These are phyloP conservation scores for Caprella mutica DNA, from an alignment of 2,888 invertebrate species.

Conservation along the genomic window DNA sequence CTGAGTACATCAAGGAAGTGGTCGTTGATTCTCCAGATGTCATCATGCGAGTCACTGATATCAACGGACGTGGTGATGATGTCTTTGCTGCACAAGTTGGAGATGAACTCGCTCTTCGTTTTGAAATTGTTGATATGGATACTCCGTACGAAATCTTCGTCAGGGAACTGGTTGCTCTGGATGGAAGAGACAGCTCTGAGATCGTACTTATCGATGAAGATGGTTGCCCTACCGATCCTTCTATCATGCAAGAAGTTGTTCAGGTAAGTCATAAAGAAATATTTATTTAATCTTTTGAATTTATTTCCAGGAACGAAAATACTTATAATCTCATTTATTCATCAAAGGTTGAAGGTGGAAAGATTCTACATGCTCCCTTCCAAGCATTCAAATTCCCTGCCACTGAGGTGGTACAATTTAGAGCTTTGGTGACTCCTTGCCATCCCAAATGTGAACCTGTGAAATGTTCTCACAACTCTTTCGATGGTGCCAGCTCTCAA, in stretches of 20 bases:
- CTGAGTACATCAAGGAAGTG: constrained; percentile 40
- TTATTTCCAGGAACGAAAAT: not conserved
- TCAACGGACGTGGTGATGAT: constrained; percentile 40
- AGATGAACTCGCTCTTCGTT: constrained; percentile 43
- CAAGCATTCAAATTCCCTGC: constrained; percentile 43
- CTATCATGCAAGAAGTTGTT: constrained; percentile 41
- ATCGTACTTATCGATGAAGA: constrained; percentile 43
- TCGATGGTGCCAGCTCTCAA: constrained; percentile 40
- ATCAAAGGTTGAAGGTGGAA: constrained; percentile 27
- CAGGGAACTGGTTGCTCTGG: constrained; percentile 44
- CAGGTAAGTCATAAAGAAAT: constrained; percentile 15
- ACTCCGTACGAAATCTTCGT: constrained; percentile 45
- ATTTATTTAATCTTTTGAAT: not conserved
- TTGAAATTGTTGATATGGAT: constrained; percentile 41
- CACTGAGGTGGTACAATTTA: constrained; percentile 42
- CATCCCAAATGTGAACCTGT: constrained; percentile 40
- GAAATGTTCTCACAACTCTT: constrained; percentile 39
- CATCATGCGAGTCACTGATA: constrained; percentile 43
- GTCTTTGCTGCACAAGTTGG: constrained; percentile 44
- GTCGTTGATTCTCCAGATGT: constrained; percentile 44
- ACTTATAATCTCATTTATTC: not conserved
- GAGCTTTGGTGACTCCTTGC: constrained; percentile 41
- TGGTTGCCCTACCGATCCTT: constrained; percentile 43
- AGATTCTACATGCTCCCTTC: constrained; percentile 40
- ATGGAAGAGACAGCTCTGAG: constrained; percentile 42